Conservation (phyloP, 2,888 invertebrate genomes). For the Ornithoptera alexandrae region DNA sequence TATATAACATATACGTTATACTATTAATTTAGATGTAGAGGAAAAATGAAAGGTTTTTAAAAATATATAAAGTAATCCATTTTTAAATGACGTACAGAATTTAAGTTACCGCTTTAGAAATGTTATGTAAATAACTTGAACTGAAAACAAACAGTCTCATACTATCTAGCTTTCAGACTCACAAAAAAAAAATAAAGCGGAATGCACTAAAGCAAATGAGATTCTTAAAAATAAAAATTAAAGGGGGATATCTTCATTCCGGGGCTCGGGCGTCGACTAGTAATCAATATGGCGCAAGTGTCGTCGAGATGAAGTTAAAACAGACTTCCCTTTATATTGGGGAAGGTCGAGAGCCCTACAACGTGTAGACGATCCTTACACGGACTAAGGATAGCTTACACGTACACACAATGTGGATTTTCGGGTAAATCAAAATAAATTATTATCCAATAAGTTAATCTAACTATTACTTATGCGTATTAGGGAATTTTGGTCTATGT, state of each 20-base stretch:
- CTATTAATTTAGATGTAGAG: too few species aligned
- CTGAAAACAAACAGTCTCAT: not conserved
- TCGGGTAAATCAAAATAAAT: not conserved
- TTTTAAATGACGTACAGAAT: too few species aligned
- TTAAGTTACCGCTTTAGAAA: too few species aligned
- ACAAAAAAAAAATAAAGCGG: not conserved
- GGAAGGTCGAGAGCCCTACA: constrained; percentile 74
- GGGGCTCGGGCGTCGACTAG: constrained; percentile 33
- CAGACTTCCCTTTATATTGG: constrained; percentile 71
- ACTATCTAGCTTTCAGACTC: not conserved
- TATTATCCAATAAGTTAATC: too few species aligned
- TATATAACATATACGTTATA: too few species aligned
- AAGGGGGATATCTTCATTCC: constrained; percentile 26
- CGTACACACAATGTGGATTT: constrained; percentile 47
- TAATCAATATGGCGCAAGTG: constrained; percentile 58
- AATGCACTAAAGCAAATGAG: constrained; percentile 18
- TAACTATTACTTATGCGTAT: too few species aligned
- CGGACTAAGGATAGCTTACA: constrained; percentile 50
- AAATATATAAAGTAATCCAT: too few species aligned
- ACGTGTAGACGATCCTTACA: constrained; percentile 57
- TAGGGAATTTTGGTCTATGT: too few species aligned
- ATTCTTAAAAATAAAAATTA: constrained; percentile 23
- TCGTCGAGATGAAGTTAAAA: constrained; percentile 70
- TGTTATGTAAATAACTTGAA: too few species aligned
- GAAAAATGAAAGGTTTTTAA: too few species aligned